Evolutionary conservation across 2,113 vertebrate species (phyloP), one percentile per base, ranked within the genome.

Genomic region (Rhea americana): DNA sequence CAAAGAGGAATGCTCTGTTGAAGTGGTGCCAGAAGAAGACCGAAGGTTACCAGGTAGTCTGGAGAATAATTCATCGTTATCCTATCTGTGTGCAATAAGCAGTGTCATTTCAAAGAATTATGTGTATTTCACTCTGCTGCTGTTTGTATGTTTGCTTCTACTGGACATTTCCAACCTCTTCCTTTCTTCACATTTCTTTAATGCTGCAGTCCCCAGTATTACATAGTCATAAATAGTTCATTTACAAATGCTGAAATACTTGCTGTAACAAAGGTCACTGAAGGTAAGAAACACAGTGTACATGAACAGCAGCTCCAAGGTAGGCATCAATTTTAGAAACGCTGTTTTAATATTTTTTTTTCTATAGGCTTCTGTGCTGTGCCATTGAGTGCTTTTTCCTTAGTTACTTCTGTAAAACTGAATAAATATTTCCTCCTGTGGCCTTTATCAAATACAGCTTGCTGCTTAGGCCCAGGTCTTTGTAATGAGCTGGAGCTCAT

Each of bases 11-110:
- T 20, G 99, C 99, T 93, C 96, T 99, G 84, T 97, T 99, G 97
- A 99, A 99, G 95, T 99, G 99, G 99, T 99, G 99, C 97, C 99
- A 99, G 97, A 99, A 98, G 98, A 99, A 99, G 97, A 99, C 99
- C 82, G 98, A 99, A 92, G 99, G 99, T 85, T 99, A 99, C 94
- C 98, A 98, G 97, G 99, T 99, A 97, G 98, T 53, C 24, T 79
- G 25, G 63, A 41, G 24, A 32, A 5, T 20, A n/a, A 37, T 80
- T 66, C 2, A 24, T 88, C 22, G 18, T 14, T 47, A 80, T 62
- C 18, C 13, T 75, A 0, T 5, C 58, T 5, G 2, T 63, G 3
- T 59, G 30, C 72, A 67, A 21, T 59, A 5, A 66, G 30, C 43
- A 84, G 0, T 13, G 20, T 45, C 48, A 56, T 24, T 63, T 63